Percentiles rank a stretch among this genome's conserved stretches.
phyloP scores from a whole-genome alignment of 2,797 vertebrate genomes.

The Rhodeus uyekii region DNA sequence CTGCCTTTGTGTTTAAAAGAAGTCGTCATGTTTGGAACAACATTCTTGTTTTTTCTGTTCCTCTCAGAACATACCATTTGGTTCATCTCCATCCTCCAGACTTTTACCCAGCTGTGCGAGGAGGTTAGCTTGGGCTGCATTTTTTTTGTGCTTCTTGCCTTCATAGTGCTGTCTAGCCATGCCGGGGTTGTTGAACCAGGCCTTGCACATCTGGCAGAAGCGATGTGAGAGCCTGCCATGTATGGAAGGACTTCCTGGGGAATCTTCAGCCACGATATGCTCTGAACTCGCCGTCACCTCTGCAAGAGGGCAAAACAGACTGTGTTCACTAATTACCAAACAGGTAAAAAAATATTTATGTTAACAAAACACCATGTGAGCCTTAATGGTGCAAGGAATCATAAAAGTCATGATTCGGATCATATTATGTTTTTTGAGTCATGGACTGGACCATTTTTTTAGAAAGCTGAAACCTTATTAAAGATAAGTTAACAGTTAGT shows the following conservation, averaged over 20 bases:
- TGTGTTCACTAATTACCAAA: not conserved
- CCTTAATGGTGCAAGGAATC: too few relatives aligned
- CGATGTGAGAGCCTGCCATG: slow-evolving; percentile 76
- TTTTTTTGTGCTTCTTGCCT: slow-evolving; percentile 86
- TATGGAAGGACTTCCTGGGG: slow-evolving; percentile 54
- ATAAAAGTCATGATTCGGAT: too few relatives aligned
- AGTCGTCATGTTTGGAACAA: not conserved
- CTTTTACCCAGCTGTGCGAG: slow-evolving; percentile 81
- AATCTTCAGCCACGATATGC: slow-evolving; percentile 58
- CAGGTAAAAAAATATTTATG: not conserved
- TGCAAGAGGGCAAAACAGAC: slow-evolving; percentile 46
- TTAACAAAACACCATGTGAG: not conserved
- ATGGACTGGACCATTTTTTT: too few relatives aligned
- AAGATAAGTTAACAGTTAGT: too few relatives aligned
- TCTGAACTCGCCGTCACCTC: slow-evolving; percentile 67
- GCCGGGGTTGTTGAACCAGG: slow-evolving; percentile 85
- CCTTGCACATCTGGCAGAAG: slow-evolving; percentile 80
- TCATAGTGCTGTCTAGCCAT: slow-evolving; percentile 86
- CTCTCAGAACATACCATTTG: slow-evolving; percentile 69
- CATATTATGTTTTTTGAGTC: too few relatives aligned
- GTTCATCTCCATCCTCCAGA: slow-evolving; percentile 73
- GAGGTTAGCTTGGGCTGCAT: slow-evolving; percentile 77
- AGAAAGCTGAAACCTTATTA: too few relatives aligned
- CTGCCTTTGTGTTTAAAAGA: not conserved
- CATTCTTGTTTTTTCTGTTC: not conserved